Evolutionary conservation across 2,113 vertebrate species (phyloP), one percentile per base, ranked within the genome.

Genomic region (Dipodomys stephensi): DNA sequence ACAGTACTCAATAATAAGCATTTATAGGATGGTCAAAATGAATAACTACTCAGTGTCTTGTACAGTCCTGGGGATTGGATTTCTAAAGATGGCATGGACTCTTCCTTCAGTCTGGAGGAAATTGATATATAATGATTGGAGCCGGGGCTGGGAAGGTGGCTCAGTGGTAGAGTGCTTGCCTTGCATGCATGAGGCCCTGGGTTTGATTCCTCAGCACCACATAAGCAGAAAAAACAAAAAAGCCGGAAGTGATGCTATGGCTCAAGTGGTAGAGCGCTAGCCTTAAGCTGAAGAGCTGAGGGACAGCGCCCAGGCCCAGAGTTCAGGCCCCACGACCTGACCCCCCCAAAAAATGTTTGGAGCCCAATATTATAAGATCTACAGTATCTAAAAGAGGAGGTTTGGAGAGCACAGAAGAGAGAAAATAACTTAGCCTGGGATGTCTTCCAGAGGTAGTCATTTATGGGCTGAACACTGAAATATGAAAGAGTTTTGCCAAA

Each of bases 391-490:
- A 85, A 69, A 71, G 3, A 32, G 76, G 49, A 53, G 30, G 7
- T 13, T 68, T 92, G 44, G 79, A 46, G 65, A 90, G 35, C 68
- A 65, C 23, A 20, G 53, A 83, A 77, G 49, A 92, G 64, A 85
- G 67, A 60, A 89, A 83, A 76, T 92, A 88, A 85, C 53, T 89
- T 89, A 44, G 82, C 39, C 81, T 84, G 78, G 76, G 87, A 96
- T 93, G 80, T 72, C 76, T 95, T 96, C 53, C 76, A 72, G 71
- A 82, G 67, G 73, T 84, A 64, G 27, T 88, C 79, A 94, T 92
- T 94, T 94, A 94, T 92, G 67, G 44, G 25, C 35, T 72, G 83
- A 95, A 90, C 76, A 25, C 82, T 88, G 92, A 96, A 93, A 79
- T 93, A 82, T 72, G 57, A 87, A 88, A 88, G 18, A 28, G 69